Conservation (phyloP, 2,113 vertebrate species). For the Athene noctua region DNA sequence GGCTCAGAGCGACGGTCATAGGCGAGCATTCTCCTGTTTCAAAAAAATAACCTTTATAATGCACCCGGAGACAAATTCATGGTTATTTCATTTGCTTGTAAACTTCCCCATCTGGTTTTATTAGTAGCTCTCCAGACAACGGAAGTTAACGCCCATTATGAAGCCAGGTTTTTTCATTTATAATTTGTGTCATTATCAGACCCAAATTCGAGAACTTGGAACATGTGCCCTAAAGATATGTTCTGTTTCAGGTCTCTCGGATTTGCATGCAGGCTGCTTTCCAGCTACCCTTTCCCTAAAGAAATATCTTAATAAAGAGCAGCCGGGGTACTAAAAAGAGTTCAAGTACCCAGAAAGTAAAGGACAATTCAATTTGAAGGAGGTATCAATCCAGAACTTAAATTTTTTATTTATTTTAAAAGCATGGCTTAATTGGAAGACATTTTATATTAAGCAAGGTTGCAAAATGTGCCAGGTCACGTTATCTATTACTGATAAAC, state of each 20-base stretch:
- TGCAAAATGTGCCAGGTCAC: background rate
- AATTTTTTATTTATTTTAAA: background rate
- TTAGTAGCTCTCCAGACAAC: conserved; percentile 12
- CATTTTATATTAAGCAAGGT: background rate
- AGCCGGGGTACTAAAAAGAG: background rate
- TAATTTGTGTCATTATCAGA: background rate
- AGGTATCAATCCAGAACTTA: background rate
- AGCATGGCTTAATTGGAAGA: background rate
- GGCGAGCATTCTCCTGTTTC: conserved; percentile 87
- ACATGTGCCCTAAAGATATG: accelerated
- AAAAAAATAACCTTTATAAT: background rate
- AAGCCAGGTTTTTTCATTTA: background rate
- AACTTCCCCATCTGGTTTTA: conserved; percentile 9
- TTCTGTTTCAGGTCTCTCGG: background rate
- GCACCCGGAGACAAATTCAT: background rate
- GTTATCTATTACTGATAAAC: background rate
- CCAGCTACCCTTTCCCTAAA: background rate
- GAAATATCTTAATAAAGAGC: background rate
- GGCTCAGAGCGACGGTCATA: conserved; percentile 93
- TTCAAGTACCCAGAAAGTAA: background rate
- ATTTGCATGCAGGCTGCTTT: background rate
- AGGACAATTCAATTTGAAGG: background rate
- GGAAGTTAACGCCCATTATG: background rate
- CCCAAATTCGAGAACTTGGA: background rate
- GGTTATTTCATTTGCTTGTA: background rate